Evolutionary conservation across 2,888 invertebrate species (phyloP).

Genomic region (Malthinus flaveolus): DNA sequence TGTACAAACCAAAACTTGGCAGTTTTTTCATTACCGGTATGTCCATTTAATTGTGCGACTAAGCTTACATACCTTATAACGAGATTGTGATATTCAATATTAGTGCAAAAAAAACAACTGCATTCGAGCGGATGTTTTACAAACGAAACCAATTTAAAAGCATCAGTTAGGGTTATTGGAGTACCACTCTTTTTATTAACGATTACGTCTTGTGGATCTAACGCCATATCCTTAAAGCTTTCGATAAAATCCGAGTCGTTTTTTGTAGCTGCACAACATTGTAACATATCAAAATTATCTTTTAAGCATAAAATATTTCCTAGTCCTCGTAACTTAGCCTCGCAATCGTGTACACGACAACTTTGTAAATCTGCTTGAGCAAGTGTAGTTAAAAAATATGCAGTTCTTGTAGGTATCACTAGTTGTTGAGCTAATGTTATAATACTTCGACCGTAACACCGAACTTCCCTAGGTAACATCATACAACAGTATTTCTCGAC

Average conservation of each 20-base stretch:
- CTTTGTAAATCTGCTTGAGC: conserved; percentile 44
- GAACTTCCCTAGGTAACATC: conserved; percentile 42
- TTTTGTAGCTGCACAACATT: background rate
- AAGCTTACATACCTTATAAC: conserved; percentile 36
- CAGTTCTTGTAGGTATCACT: conserved; percentile 42
- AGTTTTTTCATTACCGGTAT: conserved; percentile 24
- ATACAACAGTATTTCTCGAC: conserved; percentile 37
- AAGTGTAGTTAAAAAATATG: conserved; percentile 39
- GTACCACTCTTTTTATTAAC: conserved; percentile 8
- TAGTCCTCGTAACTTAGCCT: conserved; percentile 42
- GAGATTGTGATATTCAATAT: conserved; percentile 39
- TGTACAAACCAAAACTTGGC: conserved; percentile 33
- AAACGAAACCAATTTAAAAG: conserved; percentile 37
- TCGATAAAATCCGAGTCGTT: background rate
- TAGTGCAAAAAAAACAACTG: conserved; percentile 41
- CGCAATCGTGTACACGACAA: conserved; percentile 41
- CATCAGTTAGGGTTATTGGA: conserved; percentile 31
- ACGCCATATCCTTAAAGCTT: conserved; percentile 1
- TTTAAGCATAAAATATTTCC: conserved; percentile 39
- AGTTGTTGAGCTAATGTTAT: conserved; percentile 43
- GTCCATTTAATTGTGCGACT: conserved; percentile 37
- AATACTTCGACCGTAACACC: conserved; percentile 39
- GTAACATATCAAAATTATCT: conserved; percentile 7
- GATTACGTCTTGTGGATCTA: background rate
- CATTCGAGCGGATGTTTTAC: conserved; percentile 36